These are phyloP conservation scores for Salvelinus alpinus DNA, from an alignment of 2,113 vertebrate genomes.

Conservation along the genomic window DNA sequence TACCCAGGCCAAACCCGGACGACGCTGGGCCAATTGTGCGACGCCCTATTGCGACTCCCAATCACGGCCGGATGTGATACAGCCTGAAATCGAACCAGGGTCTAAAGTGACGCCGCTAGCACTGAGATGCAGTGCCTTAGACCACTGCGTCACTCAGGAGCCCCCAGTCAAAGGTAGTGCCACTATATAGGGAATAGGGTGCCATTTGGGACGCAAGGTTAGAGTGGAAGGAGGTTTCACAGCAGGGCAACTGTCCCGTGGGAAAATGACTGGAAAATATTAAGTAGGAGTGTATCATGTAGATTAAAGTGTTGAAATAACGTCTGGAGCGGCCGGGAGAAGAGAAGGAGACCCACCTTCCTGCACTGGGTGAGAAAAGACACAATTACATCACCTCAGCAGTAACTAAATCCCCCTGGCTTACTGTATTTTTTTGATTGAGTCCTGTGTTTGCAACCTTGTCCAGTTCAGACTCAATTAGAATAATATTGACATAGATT, in stretches of 20 bases:
- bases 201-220: too few species aligned
- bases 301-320: conserved; percentile 39
- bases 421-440: neutral
- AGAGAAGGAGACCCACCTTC: neutral
- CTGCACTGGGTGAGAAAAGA: conserved; percentile 4
- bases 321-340: conserved; percentile 30
- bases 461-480: conserved; percentile 7
- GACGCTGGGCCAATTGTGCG: too few species aligned
- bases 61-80: too few species aligned
- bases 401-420: conserved; percentile 16
- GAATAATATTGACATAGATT: conserved; percentile 28
- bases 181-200: too few species aligned
- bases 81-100: too few species aligned
- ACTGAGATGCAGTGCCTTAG: too few species aligned
- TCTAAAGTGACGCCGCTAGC: too few species aligned
- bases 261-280: conserved; percentile 30
- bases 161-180: too few species aligned
- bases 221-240: conserved; percentile 6
- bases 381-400: conserved; percentile 34
- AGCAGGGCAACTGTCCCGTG: neutral
- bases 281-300: conserved; percentile 39
- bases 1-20: too few species aligned
- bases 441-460: conserved; percentile 10
- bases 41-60: too few species aligned
- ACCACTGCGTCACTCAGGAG: too few species aligned